Percentiles rank a stretch among this genome's conserved stretches.
Conservation (phyloP, 2,888 invertebrate genomes). For the Venusia cambrica region DNA sequence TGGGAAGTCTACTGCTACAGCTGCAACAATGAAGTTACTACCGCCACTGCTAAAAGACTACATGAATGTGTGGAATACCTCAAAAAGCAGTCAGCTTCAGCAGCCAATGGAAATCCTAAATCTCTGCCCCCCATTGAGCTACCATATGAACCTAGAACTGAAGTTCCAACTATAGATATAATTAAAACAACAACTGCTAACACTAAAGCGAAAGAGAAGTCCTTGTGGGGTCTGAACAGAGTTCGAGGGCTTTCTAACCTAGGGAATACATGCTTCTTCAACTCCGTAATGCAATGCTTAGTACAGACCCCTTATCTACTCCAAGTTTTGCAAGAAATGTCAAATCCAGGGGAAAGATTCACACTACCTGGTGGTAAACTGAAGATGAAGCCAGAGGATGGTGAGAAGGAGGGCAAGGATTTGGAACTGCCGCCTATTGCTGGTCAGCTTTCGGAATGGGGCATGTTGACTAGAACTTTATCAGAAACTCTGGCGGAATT, state of each 20-base stretch:
- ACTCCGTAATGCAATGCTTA: slow-evolving; percentile 96
- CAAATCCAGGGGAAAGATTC: slow-evolving; percentile 85
- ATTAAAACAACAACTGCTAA: slow-evolving; percentile 38
- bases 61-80: slow-evolving; percentile 88
- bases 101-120: slow-evolving; percentile 45
- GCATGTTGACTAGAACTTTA: slow-evolving; percentile 83
- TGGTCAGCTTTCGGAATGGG: slow-evolving; percentile 86
- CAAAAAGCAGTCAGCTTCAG: slow-evolving; percentile 76
- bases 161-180: slow-evolving; percentile 46
- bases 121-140: slow-evolving; percentile 61
- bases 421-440: slow-evolving; percentile 83
- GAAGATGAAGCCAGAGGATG: slow-evolving; percentile 65
- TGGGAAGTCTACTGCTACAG: slow-evolving; percentile 90
- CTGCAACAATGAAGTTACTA: slow-evolving; percentile 86
- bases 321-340: slow-evolving; percentile 85
- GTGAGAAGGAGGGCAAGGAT: slow-evolving; percentile 65
- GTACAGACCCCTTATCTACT: slow-evolving; percentile 91
- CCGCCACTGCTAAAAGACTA: slow-evolving; percentile 83
- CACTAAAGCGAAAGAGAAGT: slow-evolving; percentile 61
- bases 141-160: slow-evolving; percentile 49
- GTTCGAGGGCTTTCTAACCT: slow-evolving; percentile 93
- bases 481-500: slow-evolving; percentile 86
- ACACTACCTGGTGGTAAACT: slow-evolving; percentile 86
- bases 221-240: slow-evolving; percentile 66
- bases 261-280: slow-evolving; percentile 98